phyloP scores from a whole-genome alignment of 2,113 vertebrate species.

The Sylvilagus bachmani region DNA sequence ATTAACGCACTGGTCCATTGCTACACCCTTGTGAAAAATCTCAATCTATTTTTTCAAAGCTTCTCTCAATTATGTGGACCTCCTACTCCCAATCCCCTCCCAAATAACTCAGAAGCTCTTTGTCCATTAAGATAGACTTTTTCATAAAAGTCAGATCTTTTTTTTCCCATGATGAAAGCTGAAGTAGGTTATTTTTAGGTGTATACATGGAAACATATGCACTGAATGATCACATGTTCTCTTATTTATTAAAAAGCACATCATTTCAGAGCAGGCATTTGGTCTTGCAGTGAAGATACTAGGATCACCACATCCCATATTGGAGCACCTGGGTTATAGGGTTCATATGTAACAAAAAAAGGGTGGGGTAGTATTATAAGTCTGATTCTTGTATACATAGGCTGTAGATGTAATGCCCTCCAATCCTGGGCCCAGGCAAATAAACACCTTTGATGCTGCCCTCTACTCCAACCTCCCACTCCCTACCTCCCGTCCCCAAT shows the following conservation, averaged over 20 bases:
- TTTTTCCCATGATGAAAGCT: not conserved
- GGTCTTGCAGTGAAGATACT: too few relatives aligned
- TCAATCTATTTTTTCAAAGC: not conserved
- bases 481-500: not conserved
- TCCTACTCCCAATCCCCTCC: not conserved
- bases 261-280: too few relatives aligned
- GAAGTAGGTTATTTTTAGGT: not conserved
- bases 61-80: not conserved
- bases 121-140: not conserved
- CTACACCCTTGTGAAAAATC: not conserved
- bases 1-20: not conserved
- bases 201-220: not conserved
- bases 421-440: slow-evolving; percentile 82
- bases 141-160: too few relatives aligned
- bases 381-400: slow-evolving; percentile 86
- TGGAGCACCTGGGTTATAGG: slow-evolving; percentile 86
- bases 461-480: slow-evolving; percentile 57
- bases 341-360: slow-evolving; percentile 88
- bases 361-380: slow-evolving; percentile 85
- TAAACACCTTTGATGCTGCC: slow-evolving; percentile 79
- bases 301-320: too few relatives aligned
- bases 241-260: too few relatives aligned
- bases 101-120: not conserved
- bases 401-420: slow-evolving; percentile 81
- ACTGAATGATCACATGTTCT: too few relatives aligned